Evolutionary conservation across 2,113 vertebrate genomes (phyloP), one percentile per base, ranked within the genome.

Genomic region (Notothenia coriiceps): DNA sequence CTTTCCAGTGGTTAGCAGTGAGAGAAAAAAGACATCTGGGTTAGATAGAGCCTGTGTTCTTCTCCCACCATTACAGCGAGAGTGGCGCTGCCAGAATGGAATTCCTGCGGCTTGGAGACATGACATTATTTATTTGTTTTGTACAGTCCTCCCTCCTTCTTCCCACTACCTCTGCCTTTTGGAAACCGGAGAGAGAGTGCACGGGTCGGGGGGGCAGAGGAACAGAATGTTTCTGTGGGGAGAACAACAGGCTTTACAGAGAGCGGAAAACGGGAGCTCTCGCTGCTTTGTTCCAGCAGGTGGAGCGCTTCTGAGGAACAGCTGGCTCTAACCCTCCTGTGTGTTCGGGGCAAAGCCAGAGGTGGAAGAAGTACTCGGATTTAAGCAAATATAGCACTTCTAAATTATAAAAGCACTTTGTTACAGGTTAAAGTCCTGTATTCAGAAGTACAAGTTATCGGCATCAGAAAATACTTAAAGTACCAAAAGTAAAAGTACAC

Each of bases 61-160:
- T 95, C 95, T 92, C 94, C 91, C 95, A 80, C 93, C 92, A 93
- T 92, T 94, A 91, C 94, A 95, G 95, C 91, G 78, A 92, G 94
- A 92, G 93, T 79, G 70, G 70, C 82, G 64, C 93, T 96, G 96
- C 96, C 96, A 96, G 92, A 94, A 91, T 90, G 95, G 94, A 96
- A 97, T 97, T 97, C 96, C 96, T 97, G 97, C 78, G 96, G 96
- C 94, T 93, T 96, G 95, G 94, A 96, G 94, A 95, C 95, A 94
- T 95, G 94, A 93, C 94, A 94, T 96, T 96, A 96, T 97, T 98
- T 95, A 95, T 97, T 95, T 96, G 96, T 94, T 95, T 89, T 95
- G 94, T 95, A 95, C 94, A 54, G 93, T 94, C 94, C 94, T 93
- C 94, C 87, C 90, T 91, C 88, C 86, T 90, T 77, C 90, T 83